A percentile compares a stretch with the other conserved stretches of the same genome.
Evolutionary conservation across 2,113 vertebrate genomes (phyloP).

Genomic region (Centropristis striata): DNA sequence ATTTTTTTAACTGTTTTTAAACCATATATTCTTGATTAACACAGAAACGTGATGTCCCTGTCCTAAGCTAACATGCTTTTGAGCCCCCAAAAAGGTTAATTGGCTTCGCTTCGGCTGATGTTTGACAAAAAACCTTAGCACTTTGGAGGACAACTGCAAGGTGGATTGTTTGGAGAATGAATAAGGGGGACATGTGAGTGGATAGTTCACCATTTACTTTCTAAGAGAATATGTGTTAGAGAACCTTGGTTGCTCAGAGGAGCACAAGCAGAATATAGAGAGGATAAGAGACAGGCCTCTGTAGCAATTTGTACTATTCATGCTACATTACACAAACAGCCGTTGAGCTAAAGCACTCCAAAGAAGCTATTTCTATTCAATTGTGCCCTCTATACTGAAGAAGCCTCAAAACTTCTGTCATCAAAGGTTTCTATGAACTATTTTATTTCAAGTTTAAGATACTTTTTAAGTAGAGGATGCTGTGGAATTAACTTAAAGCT

Average conservation of each 20-base stretch:
- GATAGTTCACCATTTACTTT: conserved; percentile 42
- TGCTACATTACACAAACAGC: conserved; percentile 77
- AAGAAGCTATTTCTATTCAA: conserved; percentile 62
- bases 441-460: conserved; percentile 22
- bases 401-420: conserved; percentile 17
- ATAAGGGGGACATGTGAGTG: conserved; percentile 36
- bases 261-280: conserved; percentile 45
- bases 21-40: not conserved
- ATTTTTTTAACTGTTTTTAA: conserved; percentile 7
- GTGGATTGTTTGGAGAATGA: conserved; percentile 35
- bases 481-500: conserved; percentile 16
- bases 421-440: conserved; percentile 29
- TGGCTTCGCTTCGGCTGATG: conserved; percentile 24
- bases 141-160: conserved; percentile 29
- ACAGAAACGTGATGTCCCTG: conserved; percentile 6
- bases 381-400: conserved; percentile 36
- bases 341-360: conserved; percentile 53
- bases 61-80: conserved; percentile 35
- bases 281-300: conserved; percentile 65
- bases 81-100: conserved; percentile 45
- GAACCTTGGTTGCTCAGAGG: conserved; percentile 52
- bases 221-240: conserved; percentile 44
- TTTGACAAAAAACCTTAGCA: conserved; percentile 35
- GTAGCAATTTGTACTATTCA: conserved; percentile 74
- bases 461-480: not conserved